Evolutionary conservation across 2,888 invertebrate genomes (phyloP), one percentile per base, ranked within the genome.

Genomic region (Merodon equestris): DNA sequence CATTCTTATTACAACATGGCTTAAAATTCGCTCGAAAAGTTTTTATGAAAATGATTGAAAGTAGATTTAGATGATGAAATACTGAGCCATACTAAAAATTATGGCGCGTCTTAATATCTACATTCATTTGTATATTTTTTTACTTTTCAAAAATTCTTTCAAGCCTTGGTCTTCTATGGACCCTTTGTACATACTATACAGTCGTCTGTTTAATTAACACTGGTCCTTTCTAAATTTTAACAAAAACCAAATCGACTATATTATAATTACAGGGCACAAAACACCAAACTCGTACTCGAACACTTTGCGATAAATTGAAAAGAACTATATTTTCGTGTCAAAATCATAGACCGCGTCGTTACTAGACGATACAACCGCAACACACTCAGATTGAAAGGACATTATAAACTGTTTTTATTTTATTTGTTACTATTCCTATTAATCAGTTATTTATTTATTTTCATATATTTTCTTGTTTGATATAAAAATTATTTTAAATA

Each of bases 251-350:
- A 40, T 44, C 18, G 45, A 56, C 60, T 17, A 45, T 51, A 44
- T 44, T 77, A 38, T 63, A 42, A 67, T 76, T 77, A 48, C 77
- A 77, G 77, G 72, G 57, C 45, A 57, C 44, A 48, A 77, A 42
- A 72, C 42, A 48, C 45, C 70, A 56, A 42, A n/a, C n/a, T 27
- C 27, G 27, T 27, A 27, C 27, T 51, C 61, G 67, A 53, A 72
- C 51, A 53, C 67, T 61, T 63, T 77, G 77, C 42, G 57, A 77
- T 72, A 57, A 48, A 57, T 77, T 77, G 72, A 51, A 61, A 67
- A 72, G 72, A 72, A 57, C 67, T 12, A 18, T 72, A 51, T 42
- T 14, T 14, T 53, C 61, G 36, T 42, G 53, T 42, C 72, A 48
- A 19, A 38, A 9, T 12, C 67, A 72, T 60, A 67, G 44, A 18